A percentile compares a stretch with the other conserved stretches of the same genome.
phyloP scores from a whole-genome alignment of 1,140 invertebrate genomes.

The Aphaenogaster floridana region DNA sequence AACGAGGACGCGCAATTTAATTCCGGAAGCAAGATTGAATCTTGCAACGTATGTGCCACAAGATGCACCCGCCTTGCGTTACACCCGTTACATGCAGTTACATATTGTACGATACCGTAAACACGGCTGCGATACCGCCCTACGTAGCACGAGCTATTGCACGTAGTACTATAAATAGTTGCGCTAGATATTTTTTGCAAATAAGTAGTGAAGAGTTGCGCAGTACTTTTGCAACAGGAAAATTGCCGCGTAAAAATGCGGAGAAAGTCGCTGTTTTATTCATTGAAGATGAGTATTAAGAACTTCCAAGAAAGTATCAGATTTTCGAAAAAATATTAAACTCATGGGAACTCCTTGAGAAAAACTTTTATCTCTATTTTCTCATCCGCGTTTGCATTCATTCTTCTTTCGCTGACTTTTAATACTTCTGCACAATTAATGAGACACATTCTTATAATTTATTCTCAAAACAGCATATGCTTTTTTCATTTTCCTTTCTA shows the following conservation, averaged over 20 bases:
- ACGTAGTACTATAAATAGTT: conserved; percentile 67
- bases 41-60: conserved; percentile 43
- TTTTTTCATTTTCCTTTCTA: neutral
- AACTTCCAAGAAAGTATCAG: conserved; percentile 23
- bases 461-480: neutral
- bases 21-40: conserved; percentile 61
- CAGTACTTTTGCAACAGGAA: neutral
- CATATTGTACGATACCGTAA: conserved; percentile 52
- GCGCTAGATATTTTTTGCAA: conserved; percentile 69
- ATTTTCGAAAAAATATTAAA: conserved; percentile 36
- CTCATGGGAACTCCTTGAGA: neutral
- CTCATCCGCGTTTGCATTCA: neutral
- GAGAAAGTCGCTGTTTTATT: conserved; percentile 20
- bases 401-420: neutral
- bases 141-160: conserved; percentile 45
- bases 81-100: conserved; percentile 50
- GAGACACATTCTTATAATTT: neutral
- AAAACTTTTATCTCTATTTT: neutral
- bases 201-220: conserved; percentile 25
- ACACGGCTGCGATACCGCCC: conserved; percentile 34
- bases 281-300: conserved; percentile 27
- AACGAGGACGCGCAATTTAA: conserved; percentile 55
- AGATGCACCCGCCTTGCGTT: conserved; percentile 36
- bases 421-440: neutral
- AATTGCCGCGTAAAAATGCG: conserved; percentile 49